phyloP scores from a whole-genome alignment of 2,113 vertebrate genomes.

The Mesocricetus auratus region DNA sequence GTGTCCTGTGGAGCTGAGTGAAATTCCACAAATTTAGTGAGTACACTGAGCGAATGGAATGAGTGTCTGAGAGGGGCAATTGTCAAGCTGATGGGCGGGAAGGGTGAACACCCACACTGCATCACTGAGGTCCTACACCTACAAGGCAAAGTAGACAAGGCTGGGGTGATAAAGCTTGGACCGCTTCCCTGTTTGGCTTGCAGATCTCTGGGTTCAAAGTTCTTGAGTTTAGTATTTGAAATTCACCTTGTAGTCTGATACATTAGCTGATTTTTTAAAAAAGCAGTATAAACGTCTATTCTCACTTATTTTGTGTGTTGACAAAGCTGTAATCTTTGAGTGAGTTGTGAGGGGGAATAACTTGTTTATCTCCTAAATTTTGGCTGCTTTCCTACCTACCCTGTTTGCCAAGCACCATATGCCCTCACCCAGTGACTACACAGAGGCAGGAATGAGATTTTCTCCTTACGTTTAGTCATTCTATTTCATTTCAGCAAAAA shows the following conservation, averaged over 20 bases:
- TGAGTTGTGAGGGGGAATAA: background rate
- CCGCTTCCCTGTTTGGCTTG: slow-evolving; percentile 5
- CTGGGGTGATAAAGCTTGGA: background rate
- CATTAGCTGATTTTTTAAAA: slow-evolving; percentile 18
- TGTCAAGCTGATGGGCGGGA: background rate
- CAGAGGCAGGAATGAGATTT: slow-evolving; percentile 41
- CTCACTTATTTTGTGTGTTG: slow-evolving; percentile 51
- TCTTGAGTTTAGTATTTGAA: slow-evolving; percentile 52
- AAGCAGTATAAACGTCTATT: slow-evolving; percentile 55
- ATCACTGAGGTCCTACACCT: background rate
- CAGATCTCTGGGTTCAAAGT: background rate
- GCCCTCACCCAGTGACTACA: slow-evolving; percentile 51
- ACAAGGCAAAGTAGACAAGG: background rate
- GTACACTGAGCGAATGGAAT: background rate
- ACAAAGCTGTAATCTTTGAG: slow-evolving; percentile 43
- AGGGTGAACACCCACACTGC: background rate
- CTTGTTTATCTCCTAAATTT: slow-evolving; percentile 44
- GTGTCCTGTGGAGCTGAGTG: background rate
- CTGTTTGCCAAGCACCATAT: slow-evolving; percentile 53
- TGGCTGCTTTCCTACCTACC: slow-evolving; percentile 55
- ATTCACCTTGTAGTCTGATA: slow-evolving; percentile 42
- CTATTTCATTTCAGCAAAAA: slow-evolving; percentile 50
- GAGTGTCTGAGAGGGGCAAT: background rate
- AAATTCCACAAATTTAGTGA: background rate
- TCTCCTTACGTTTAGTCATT: slow-evolving; percentile 35